phyloP scores from a whole-genome alignment of 2,113 vertebrate genomes.

The Poeciliopsis occidentalis region DNA sequence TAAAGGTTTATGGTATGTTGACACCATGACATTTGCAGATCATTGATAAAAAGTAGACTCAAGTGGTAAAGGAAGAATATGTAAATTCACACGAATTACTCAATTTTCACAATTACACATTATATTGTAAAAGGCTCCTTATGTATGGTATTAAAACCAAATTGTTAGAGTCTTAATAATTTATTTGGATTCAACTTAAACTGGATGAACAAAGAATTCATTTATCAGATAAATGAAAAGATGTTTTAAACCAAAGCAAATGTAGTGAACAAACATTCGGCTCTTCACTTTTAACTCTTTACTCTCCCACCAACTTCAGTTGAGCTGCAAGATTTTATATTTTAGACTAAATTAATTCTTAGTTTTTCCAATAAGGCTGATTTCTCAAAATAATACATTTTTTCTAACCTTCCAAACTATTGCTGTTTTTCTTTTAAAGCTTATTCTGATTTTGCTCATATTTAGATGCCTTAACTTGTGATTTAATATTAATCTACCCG shows the following conservation, averaged over 20 bases:
- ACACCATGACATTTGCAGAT: neutral
- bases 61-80: neutral
- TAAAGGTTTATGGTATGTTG: slow-evolving; percentile 23
- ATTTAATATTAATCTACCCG: neutral
- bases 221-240: neutral
- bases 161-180: neutral
- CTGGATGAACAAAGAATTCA: neutral
- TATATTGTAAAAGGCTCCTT: neutral
- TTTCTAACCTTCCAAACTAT: neutral
- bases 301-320: too few species aligned
- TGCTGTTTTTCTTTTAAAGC: neutral
- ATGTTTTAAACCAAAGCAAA: too few species aligned
- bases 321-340: neutral
- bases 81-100: neutral
- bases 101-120: neutral
- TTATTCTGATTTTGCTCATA: neutral
- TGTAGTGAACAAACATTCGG: too few species aligned
- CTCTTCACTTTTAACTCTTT: too few species aligned
- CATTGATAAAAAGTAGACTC: neutral
- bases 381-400: neutral
- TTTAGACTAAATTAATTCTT: neutral
- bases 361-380: neutral
- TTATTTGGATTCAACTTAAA: neutral
- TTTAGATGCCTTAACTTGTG: neutral
- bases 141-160: neutral